Conservation (phyloP, 1,140 invertebrate species). For the Nymphalis io region DNA sequence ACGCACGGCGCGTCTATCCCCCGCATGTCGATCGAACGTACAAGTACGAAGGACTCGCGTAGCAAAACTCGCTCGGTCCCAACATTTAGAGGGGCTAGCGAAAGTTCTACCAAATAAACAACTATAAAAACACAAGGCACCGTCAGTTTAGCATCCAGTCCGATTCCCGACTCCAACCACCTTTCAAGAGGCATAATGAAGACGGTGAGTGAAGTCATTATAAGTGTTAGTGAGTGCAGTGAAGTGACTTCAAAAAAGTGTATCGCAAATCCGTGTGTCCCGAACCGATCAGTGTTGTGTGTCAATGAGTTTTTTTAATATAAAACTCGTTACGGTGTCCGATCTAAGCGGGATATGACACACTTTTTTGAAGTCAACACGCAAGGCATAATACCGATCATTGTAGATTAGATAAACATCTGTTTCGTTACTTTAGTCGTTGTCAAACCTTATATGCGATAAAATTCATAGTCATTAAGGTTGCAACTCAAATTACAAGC, state of each 20-base stretch:
- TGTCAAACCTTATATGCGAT: neutral
- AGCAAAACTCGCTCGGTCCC: slow-evolving; percentile 61
- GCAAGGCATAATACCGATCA: neutral
- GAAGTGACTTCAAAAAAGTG: slow-evolving; percentile 75
- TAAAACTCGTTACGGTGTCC: neutral
- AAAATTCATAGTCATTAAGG: neutral
- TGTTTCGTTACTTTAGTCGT: neutral
- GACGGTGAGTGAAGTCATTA: slow-evolving; percentile 79
- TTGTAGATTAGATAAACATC: neutral
- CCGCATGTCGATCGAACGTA: slow-evolving; percentile 53
- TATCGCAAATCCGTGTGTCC: slow-evolving; percentile 47
- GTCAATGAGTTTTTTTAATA: slow-evolving; percentile 5
- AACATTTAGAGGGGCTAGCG: slow-evolving; percentile 72
- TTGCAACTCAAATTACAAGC: neutral
- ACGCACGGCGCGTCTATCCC: slow-evolving; percentile 62
- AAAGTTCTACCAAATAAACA: slow-evolving; percentile 80
- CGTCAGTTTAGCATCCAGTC: slow-evolving; percentile 85
- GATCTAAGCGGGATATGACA: slow-evolving; percentile 49
- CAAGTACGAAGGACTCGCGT: slow-evolving; percentile 71
- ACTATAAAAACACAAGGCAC: slow-evolving; percentile 84
- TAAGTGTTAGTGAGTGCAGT: slow-evolving; percentile 55
- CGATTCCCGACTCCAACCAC: slow-evolving; percentile 84
- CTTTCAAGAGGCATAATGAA: slow-evolving; percentile 80
- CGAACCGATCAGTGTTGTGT: slow-evolving; percentile 37
- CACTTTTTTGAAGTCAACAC: slow-evolving; percentile 71